Evolutionary conservation across 2,113 vertebrate genomes (phyloP).

Genomic region (Callionymus lyra): DNA sequence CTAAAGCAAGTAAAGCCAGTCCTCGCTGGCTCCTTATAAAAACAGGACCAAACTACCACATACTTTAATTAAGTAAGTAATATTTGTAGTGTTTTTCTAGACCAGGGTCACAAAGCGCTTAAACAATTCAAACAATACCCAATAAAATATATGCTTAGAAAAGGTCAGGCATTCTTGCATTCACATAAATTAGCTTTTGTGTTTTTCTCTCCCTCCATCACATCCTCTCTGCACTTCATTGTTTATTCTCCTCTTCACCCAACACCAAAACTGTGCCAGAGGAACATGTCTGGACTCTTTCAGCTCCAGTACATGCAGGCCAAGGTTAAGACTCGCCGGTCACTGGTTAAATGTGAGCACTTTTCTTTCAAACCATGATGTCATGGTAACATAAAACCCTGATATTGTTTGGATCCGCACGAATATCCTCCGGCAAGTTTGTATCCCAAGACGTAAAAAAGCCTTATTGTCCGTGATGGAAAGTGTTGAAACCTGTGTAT

Average conservation of each 20-base stretch:
- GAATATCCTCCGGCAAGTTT: background rate
- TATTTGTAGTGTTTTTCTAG: no score
- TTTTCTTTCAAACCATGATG: conserved; percentile 4
- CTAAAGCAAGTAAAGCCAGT: no score
- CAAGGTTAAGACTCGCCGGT: background rate
- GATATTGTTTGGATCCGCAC: background rate
- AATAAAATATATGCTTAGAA: no score
- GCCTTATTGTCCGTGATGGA: conserved; percentile 5
- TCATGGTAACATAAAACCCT: conserved; percentile 11
- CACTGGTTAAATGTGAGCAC: conserved; percentile 2
- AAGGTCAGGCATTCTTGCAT: no score
- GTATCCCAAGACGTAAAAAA: conserved; percentile 5
- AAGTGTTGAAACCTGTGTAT: conserved; percentile 10
- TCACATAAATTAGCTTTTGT: no score
- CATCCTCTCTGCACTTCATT: conserved; percentile 2
- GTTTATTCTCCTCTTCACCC: conserved; percentile 4
- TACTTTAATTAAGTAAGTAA: no score
- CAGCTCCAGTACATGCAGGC: background rate
- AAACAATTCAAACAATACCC: no score
- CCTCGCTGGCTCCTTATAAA: no score
- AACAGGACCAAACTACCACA: no score
- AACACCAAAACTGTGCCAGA: background rate
- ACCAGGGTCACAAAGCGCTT: no score
- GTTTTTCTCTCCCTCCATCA: no score
- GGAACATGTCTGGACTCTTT: conserved; percentile 1